Base-by-base conservation (phyloP, 2,113 vertebrate genomes). In the Rhea pennata region DNA sequence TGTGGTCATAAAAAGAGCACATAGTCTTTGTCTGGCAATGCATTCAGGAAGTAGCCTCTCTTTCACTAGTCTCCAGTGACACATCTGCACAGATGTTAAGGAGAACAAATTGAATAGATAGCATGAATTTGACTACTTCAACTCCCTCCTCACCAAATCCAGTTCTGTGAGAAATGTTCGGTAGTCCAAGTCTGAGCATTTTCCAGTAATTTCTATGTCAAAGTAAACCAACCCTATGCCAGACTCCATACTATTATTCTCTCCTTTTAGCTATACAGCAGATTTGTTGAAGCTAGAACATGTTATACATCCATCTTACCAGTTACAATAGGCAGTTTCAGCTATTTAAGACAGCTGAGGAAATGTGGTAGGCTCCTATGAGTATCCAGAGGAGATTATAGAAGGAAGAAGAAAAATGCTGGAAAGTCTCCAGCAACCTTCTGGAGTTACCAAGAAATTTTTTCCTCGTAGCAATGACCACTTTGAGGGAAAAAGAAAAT, bases 281-380 rank as follows among this genome's bases (percentile, higher is more conserved):
- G 59, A 33, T 92, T 85, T 95, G 71, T 31, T 90, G 78, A 73
- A 88, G 72, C 69, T 95, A 75, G 81, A 92, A 58, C n/a, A 12
- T 69, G 44, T 44, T 31, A 90, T 44, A 51, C n/a, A 39, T 66
- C 67, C 75, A 46, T 82, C 36, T 75, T 12, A 46, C 20, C 40
- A 59, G 82, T 58, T 59, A 91, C 74, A 80, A 61, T 33, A 94
- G 73, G 77, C 50, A 79, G 44, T 20, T 70, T 9, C 73, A 82
- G 53, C 33, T 82, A 78, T 40, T 58, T 50, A 77, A 70, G 84
- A 72, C 62, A 81, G 66, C 44, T 91, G 71, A 82, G 59, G 2
- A 87, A 87, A 6, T 0, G 33, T 61, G 36, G 77, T 91, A 85
- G 64, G 46, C 46, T 90, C 67, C 71, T 77, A 54, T 7, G 48